Evolutionary conservation across 2,888 invertebrate genomes (phyloP), one percentile per base, ranked within the genome.

Genomic region (Masnerella sp.): DNA sequence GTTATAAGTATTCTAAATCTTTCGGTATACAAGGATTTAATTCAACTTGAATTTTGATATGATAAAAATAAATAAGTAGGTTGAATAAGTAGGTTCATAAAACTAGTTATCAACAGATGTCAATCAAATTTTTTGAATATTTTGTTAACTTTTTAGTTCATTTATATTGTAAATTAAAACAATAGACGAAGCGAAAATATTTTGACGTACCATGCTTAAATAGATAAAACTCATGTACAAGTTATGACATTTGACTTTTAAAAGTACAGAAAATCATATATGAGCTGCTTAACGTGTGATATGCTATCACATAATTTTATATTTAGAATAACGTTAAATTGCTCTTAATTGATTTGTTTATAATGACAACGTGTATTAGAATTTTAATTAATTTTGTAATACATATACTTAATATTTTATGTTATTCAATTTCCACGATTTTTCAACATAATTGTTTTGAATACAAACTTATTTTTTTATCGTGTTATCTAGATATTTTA

Each of bases 301-400:
- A 56, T 42, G 28, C 28, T 56, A 56, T 42, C 54, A 14, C 8
- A 9, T 45, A 14, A 25, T 25, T 17, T 59, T 32, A 59, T 45
- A 59, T 45, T 45, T 45, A 45, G 36, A 59, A 45, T 45, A 9
- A 25, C 7, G 14, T 22, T 20, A 28, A 32, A 12, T 32, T 11
- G 40, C 20, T 14, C 36, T 52, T 52, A 36, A 52, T 52, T 51
- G 17, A 32, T 49, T 18, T 34, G 15, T 28, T 45, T 28, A 45
- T 12, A 15, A 28, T 2, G 8, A 3, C 12, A 20, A 20, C n/a
- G 11, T 20, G 18, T n/a, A 20, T 25, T 14, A 25, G 12, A 25
- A 25, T 45, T 45, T 42, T 2, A 38, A 9, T 17, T 17, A 1
- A 11, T 5, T 17, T 20, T 17, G 2, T 3, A 32, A 32, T 32